Base-by-base conservation (phyloP, 2,113 vertebrate genomes). In the Pluvianellus socialis region DNA sequence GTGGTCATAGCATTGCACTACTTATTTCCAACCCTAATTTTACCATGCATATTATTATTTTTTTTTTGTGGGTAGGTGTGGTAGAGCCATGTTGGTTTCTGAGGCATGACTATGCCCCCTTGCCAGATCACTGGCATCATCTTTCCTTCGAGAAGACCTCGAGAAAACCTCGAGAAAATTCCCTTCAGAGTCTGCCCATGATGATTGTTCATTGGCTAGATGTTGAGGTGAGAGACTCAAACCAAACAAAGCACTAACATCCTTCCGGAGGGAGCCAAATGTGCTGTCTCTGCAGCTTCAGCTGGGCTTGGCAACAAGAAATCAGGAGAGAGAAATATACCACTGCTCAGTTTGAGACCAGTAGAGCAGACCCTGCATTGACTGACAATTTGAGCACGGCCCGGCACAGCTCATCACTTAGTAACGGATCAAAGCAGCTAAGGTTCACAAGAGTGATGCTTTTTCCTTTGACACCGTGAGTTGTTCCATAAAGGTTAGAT, bases 231-330 rank as follows among this genome's bases (percentile, higher is more conserved):
- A 95, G 53, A 85, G 32, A 66, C 56, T 95, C 84, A 87, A 94
- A 95, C 77, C 91, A 85, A 90, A 56, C 59, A 81, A 77, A 88
- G 84, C 81, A 40, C 42, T 35, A 63, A 92, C 70, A 90, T 93
- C 80, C 80, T 94, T 85, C 84, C 1, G 18, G 42, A 79, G 38
- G 56, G 62, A 93, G 62, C n/a, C 58, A 83, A 77, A 90, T 70
- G 52, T 95, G 81, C 87, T 95, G 73, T 70, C 89, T 95, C 91
- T 94, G 94, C 91, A 97, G 73, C 86, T 89, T 91, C 73, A 94
- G 49, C 76, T 95, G 88, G 33, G 45, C 14, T 62, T 76, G 77
- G 61, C 50, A 73, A 53, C 35, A 92, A 83, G 32, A 62, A 28
- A 53, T 20, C 53, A 44, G 49, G 44, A 68, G 33, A 72, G n/a